Percentiles rank a stretch among this genome's conserved stretches.
These are phyloP conservation scores for Pollenia labialis DNA, from an alignment of 2,888 invertebrate species.

Conservation along the genomic window DNA sequence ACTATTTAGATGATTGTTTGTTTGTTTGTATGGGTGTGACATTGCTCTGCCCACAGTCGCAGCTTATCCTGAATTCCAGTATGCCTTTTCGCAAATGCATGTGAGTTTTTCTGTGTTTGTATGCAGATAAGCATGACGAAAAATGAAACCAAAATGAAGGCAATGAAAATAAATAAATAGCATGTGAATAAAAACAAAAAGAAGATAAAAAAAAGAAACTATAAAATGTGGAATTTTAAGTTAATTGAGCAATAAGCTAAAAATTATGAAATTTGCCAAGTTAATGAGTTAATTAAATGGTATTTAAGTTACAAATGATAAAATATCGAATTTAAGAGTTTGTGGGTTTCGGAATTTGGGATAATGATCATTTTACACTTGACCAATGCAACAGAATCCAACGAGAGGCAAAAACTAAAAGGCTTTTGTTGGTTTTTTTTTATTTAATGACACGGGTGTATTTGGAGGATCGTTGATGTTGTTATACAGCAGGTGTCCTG, in stretches of 20 bases:
- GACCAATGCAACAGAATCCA: conserved; percentile 29
- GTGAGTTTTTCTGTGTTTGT: conserved; percentile 7
- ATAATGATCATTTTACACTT: conserved; percentile 49
- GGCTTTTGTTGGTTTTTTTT: conserved; percentile 13
- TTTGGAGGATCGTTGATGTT: conserved; percentile 24
- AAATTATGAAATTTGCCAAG: conserved; percentile 71
- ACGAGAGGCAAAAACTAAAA: conserved; percentile 20
- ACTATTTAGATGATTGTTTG: conserved; percentile 28
- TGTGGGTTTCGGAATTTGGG: conserved; percentile 3
- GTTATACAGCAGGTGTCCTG: conserved; percentile 49
- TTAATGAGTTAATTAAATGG: conserved; percentile 71
- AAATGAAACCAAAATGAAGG: conserved; percentile 39
- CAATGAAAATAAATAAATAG: conserved; percentile 30
- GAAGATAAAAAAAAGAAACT: conserved; percentile 32
- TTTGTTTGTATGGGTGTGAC: conserved; percentile 50
- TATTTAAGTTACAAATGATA: conserved; percentile 70
- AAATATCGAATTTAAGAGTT: conserved; percentile 69
- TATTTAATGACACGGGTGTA: conserved; percentile 46
- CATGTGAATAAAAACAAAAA: conserved; percentile 3
- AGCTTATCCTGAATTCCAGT: conserved; percentile 46
- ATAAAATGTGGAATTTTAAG: conserved; percentile 72
- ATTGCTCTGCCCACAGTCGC: conserved; percentile 28
- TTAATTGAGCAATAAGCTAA: conserved; percentile 72
- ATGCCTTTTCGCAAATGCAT: neutral
- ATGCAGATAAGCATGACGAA: conserved; percentile 62